Percentiles rank a stretch among this genome's conserved stretches.
Conservation (phyloP, 2,797 vertebrate genomes). For the Peromyscus melanophrys region DNA sequence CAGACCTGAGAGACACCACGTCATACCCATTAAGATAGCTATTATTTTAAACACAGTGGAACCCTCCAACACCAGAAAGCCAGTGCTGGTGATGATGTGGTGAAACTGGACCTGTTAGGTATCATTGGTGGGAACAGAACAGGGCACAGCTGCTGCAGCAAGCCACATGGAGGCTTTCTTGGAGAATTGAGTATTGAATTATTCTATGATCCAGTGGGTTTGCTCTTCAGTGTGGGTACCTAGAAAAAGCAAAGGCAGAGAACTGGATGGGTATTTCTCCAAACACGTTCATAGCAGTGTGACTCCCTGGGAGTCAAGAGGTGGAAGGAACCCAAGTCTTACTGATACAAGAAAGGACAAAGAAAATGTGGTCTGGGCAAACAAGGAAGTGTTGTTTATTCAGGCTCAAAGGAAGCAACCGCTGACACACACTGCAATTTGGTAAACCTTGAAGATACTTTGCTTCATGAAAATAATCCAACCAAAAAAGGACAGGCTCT, state of each 20-base stretch:
- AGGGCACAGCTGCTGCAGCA: neutral
- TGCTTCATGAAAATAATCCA: neutral
- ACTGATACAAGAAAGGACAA: neutral
- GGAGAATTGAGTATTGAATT: neutral
- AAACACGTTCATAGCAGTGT: neutral
- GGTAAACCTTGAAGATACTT: neutral
- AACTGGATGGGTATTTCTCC: neutral
- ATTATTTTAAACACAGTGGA: neutral
- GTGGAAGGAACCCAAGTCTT: neutral
- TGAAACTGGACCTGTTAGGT: neutral
- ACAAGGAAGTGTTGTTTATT: neutral
- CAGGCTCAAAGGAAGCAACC: neutral
- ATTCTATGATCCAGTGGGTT: neutral
- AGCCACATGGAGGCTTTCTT: neutral
- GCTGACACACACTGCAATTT: neutral
- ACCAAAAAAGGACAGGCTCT: neutral
- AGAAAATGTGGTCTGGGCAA: neutral
- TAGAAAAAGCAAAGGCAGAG: neutral
- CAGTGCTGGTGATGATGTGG: neutral
- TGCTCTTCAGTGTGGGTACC: neutral
- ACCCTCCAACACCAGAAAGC: neutral
- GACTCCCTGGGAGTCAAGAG: neutral
- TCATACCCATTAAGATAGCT: neutral
- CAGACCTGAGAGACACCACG: neutral
- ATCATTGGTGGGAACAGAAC: neutral